Evolutionary conservation across 2,888 invertebrate species (phyloP).

Genomic region (Mactromeris polynyma): DNA sequence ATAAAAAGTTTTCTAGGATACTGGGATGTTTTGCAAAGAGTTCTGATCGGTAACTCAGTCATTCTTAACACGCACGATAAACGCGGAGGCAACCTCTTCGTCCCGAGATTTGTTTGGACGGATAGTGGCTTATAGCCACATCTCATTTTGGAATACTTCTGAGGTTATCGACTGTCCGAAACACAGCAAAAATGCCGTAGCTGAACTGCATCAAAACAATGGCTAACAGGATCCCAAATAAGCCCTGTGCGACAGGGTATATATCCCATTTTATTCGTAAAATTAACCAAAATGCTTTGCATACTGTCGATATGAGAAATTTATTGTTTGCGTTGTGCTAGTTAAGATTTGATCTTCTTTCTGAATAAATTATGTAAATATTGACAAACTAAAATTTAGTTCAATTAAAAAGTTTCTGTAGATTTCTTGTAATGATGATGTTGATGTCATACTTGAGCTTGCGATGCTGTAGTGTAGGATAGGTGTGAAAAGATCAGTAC

Average conservation of each 20-base stretch:
- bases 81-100: neutral
- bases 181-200: neutral
- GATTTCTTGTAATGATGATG: neutral
- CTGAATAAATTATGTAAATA: constrained; percentile 11
- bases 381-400: neutral
- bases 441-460: neutral
- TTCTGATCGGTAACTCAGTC: too few species aligned
- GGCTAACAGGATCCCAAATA: neutral
- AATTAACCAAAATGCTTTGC: neutral
- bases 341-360: neutral
- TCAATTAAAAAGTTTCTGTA: too few species aligned
- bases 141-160: neutral
- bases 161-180: neutral
- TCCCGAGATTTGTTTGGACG: neutral
- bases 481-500: neutral
- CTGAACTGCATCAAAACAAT: neutral
- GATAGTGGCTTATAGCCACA: neutral
- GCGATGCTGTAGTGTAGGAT: neutral
- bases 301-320: neutral
- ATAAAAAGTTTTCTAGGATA: too few species aligned
- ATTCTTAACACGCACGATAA: too few species aligned
- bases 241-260: constrained; percentile 7
- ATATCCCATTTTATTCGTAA: neutral
- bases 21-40: too few species aligned
- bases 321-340: neutral